Conservation (phyloP, 2,113 vertebrate genomes). For the Promerops cafer region DNA sequence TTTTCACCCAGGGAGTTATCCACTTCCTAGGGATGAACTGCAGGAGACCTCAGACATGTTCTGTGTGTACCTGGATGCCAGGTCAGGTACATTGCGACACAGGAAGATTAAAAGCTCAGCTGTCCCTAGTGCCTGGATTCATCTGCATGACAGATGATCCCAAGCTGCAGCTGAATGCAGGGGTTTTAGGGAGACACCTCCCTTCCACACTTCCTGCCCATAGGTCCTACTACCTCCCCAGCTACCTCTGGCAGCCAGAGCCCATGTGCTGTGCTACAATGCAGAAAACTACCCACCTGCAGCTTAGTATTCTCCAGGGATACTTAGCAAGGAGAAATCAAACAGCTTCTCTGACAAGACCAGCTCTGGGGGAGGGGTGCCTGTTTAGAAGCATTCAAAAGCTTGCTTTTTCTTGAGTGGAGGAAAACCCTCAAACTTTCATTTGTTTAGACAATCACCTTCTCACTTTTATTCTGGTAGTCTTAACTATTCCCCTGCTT, state of each 20-base stretch:
- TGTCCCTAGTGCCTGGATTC: not conserved
- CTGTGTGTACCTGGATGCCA: fast-evolving
- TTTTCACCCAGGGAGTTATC: not conserved
- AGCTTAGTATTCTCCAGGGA: not conserved
- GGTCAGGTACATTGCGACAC: not conserved
- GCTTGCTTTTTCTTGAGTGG: not conserved
- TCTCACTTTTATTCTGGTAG: not conserved
- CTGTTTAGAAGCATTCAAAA: not conserved
- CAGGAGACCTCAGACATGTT: fast-evolving
- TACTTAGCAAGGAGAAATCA: not conserved
- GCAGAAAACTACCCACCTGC: not conserved
- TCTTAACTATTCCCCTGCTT: not conserved
- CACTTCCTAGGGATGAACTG: not conserved
- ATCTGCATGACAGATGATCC: not conserved
- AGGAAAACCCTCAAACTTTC: not conserved
- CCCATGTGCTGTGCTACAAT: not conserved
- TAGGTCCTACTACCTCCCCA: not conserved
- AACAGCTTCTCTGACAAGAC: not conserved
- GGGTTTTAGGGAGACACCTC: not conserved
- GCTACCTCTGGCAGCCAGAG: not conserved
- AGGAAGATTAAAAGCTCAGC: not conserved
- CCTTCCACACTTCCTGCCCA: not conserved
- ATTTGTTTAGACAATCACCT: not conserved
- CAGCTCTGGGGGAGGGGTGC: not conserved
- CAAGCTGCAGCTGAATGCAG: not conserved